Evolutionary conservation across 2,797 vertebrate species (phyloP).

Genomic region (Lates japonicus): DNA sequence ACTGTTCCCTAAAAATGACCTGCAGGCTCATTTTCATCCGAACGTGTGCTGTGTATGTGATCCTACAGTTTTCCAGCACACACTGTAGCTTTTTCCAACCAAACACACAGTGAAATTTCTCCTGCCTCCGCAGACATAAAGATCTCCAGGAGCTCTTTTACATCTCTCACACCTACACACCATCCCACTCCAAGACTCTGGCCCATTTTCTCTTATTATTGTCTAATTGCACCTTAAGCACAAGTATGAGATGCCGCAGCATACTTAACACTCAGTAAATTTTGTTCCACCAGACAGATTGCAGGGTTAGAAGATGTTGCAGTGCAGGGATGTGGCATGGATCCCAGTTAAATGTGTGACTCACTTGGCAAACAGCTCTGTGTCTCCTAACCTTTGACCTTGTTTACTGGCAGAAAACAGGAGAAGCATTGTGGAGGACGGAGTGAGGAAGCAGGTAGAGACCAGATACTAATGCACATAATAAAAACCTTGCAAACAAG

Average conservation of each 20-base stretch:
- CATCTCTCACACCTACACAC: constrained; percentile 38
- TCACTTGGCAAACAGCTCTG: constrained; percentile 43
- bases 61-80: background rate
- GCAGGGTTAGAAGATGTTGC: constrained; percentile 17
- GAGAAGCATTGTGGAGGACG: constrained; percentile 26
- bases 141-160: constrained; percentile 30
- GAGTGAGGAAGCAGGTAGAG: constrained; percentile 32
- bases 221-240: constrained; percentile 52
- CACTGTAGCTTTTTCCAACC: background rate
- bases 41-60: background rate
- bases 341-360: constrained; percentile 56
- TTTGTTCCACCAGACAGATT: background rate
- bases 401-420: constrained; percentile 53
- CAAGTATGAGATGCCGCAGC: constrained; percentile 6
- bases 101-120: constrained; percentile 5
- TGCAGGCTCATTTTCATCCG: constrained; percentile 46
- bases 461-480: background rate
- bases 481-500: constrained; percentile 3
- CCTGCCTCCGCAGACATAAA: constrained; percentile 23
- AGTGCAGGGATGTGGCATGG: constrained; percentile 20
- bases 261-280: background rate
- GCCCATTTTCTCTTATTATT: constrained; percentile 44
- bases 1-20: constrained; percentile 33
- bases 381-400: constrained; percentile 57
- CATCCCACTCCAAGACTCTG: constrained; percentile 21